Conservation (phyloP, 2,888 invertebrate species). For the Miltochrista miniata region DNA sequence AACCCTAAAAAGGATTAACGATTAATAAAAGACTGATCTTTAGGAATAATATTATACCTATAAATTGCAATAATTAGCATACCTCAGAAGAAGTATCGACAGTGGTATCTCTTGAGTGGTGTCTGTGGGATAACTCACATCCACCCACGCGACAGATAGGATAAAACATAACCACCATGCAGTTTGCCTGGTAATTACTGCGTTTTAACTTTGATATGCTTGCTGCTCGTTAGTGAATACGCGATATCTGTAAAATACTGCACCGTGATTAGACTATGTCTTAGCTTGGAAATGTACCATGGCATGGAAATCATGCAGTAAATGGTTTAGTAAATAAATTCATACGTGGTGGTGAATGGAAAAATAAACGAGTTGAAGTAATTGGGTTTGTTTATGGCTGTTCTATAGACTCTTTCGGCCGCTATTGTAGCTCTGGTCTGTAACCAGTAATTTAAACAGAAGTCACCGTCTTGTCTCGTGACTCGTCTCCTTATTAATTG, state of each 20-base stretch:
- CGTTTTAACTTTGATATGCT: constrained; percentile 25
- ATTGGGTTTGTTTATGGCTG: no score
- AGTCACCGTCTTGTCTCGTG: no score
- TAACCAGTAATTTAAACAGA: no score
- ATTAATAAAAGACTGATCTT: no score
- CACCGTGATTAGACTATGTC: constrained; percentile 20
- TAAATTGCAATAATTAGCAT: constrained; percentile 44
- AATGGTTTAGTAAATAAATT: constrained; percentile 7
- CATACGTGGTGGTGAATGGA: no score
- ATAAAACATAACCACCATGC: constrained; percentile 43
- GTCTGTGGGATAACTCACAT: constrained; percentile 56
- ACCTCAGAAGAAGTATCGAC: constrained; percentile 36
- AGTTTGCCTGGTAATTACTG: constrained; percentile 40
- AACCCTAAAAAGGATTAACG: no score
- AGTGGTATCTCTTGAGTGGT: constrained; percentile 49
- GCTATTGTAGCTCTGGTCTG: no score
- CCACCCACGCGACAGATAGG: constrained; percentile 55
- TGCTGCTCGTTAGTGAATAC: constrained; percentile 34
- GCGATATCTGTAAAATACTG: constrained; percentile 20
- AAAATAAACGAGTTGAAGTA: no score
- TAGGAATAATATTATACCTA: no score
- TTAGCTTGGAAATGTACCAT: constrained; percentile 10
- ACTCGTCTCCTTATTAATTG: no score
- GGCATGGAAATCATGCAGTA: constrained; percentile 16
- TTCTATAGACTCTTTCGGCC: no score